phyloP scores from a whole-genome alignment of 2,888 invertebrate species.

The Enoplolaimus lenunculus region DNA sequence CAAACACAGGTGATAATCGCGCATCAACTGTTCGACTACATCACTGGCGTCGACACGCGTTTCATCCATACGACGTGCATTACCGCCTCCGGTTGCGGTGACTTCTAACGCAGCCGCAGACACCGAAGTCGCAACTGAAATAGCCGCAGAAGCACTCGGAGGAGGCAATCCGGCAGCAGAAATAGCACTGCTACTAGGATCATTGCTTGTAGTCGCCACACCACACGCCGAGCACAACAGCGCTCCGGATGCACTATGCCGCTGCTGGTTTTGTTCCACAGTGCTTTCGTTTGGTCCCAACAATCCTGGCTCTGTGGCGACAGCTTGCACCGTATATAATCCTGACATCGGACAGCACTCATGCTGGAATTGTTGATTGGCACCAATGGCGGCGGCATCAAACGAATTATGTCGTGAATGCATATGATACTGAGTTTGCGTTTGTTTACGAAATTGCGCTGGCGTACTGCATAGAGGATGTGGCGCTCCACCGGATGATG shows the following conservation, averaged over 20 bases:
- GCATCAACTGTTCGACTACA: not conserved
- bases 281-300: not conserved
- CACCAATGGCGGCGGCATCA: not conserved
- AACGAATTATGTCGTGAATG: not conserved
- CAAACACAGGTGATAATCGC: not conserved
- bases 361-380: no score
- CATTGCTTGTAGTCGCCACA: not conserved
- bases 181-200: no score
- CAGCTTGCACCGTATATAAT: no score
- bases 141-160: no score
- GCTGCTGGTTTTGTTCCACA: not conserved
- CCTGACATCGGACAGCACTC: not conserved
- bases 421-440: not conserved
- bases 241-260: not conserved
- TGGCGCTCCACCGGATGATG: not conserved
- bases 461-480: not conserved
- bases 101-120: no score
- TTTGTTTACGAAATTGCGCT: not conserved
- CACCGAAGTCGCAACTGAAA: no score
- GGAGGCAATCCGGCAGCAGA: no score
- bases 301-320: not conserved
- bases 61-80: not conserved
- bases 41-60: not conserved
- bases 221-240: not conserved
- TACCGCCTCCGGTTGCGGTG: not conserved